Conservation (phyloP, 2,888 invertebrate genomes). For the Zhengitettix transpicula region DNA sequence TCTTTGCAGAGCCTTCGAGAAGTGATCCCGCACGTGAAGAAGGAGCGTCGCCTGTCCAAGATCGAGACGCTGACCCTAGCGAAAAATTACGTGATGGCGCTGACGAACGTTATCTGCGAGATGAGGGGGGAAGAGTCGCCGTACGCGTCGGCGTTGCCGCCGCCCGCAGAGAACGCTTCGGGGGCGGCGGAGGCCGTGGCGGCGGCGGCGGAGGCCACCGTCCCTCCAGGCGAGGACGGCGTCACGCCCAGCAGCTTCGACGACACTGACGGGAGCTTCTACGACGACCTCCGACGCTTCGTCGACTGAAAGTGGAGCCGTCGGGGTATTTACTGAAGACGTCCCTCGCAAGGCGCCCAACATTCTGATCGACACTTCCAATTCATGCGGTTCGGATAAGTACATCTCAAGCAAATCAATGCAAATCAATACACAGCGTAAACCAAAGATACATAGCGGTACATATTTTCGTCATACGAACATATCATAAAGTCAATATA, state of each 20-base stretch:
- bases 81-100: slow-evolving; percentile 77
- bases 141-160: slow-evolving; percentile 22
- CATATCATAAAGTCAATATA: too few species aligned
- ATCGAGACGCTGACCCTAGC: slow-evolving; percentile 77
- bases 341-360: not conserved
- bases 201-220: not conserved
- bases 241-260: not conserved
- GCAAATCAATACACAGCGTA: too few species aligned
- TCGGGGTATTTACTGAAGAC: not conserved
- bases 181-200: not conserved
- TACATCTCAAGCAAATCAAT: too few species aligned
- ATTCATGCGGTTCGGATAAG: too few species aligned
- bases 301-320: not conserved
- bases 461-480: too few species aligned
- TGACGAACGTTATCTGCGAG: slow-evolving; percentile 71
- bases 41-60: slow-evolving; percentile 69
- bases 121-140: slow-evolving; percentile 49
- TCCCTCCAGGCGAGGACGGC: too few species aligned
- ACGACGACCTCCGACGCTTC: not conserved
- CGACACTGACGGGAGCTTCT: slow-evolving; percentile 1
- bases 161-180: not conserved
- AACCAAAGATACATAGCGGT: too few species aligned
- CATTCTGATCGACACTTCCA: not conserved
- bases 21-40: slow-evolving; percentile 74
- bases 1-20: slow-evolving; percentile 54